phyloP scores from a whole-genome alignment of 2,113 vertebrate genomes.

The Hepsetus odoe region DNA sequence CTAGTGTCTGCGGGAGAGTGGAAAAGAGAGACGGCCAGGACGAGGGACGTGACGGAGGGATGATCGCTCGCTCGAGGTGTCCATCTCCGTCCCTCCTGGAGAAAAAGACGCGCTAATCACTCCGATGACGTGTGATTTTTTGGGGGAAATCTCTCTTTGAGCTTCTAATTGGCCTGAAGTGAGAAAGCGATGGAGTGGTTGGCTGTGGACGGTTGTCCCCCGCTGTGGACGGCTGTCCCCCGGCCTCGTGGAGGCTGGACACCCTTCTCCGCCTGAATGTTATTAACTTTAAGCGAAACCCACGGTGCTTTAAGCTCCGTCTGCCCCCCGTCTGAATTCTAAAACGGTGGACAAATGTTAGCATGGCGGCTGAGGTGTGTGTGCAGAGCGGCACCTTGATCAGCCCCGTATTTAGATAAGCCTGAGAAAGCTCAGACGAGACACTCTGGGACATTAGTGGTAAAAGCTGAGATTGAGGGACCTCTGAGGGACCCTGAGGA shows the following conservation, averaged over 20 bases:
- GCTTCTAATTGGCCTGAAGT: constrained; percentile 41
- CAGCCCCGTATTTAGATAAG: not conserved
- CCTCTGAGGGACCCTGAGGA: too few relatives aligned
- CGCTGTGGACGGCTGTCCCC: constrained; percentile 35
- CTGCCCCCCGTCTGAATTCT: not conserved
- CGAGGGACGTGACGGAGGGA: too few relatives aligned
- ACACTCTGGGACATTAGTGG: too few relatives aligned
- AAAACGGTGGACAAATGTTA: not conserved
- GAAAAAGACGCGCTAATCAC: constrained; percentile 32
- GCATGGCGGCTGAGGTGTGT: not conserved
- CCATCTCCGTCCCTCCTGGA: not conserved
- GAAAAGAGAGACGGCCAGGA: too few relatives aligned
- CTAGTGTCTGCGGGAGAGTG: too few relatives aligned
- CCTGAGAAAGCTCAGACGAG: not conserved
- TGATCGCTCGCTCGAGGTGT: too few relatives aligned
- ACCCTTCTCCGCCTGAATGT: not conserved
- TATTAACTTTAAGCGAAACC: constrained; percentile 28
- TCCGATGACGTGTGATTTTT: constrained; percentile 11
- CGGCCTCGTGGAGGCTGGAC: constrained; percentile 27
- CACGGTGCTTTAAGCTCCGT: not conserved
- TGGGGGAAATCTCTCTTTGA: constrained; percentile 36
- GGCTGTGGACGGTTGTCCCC: not conserved
- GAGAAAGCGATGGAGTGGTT: constrained; percentile 6
- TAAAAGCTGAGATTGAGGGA: too few relatives aligned
- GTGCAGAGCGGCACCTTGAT: not conserved